phyloP scores from a whole-genome alignment of 2,888 invertebrate species.

The Halictus ligatus region DNA sequence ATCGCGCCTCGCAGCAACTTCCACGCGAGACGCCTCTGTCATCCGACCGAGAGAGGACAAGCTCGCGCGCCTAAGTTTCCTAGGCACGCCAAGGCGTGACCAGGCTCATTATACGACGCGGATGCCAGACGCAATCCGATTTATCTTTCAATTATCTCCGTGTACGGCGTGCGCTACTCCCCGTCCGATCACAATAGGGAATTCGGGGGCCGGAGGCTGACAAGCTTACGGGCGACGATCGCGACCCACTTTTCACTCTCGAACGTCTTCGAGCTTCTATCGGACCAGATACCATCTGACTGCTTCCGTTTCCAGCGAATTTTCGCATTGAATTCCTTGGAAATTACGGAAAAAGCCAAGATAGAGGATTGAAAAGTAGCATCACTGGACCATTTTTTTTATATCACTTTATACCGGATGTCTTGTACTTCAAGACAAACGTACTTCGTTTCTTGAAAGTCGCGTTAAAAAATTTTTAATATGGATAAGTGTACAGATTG shows the following conservation, averaged over 20 bases:
- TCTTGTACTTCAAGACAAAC: too few species aligned
- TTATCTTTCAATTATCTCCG: constrained; percentile 48
- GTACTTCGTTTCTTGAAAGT: too few species aligned
- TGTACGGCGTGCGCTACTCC: background rate
- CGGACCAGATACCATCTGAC: background rate
- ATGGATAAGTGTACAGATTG: too few species aligned
- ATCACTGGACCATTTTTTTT: background rate
- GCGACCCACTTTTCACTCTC: constrained; percentile 9
- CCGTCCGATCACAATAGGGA: constrained; percentile 22
- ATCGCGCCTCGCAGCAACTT: constrained; percentile 53
- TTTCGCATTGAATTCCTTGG: background rate
- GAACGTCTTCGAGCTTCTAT: background rate
- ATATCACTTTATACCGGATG: too few species aligned
- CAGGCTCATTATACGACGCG: constrained; percentile 22
- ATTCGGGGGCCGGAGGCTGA: background rate
- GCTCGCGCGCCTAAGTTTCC: background rate
- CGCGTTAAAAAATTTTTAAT: too few species aligned
- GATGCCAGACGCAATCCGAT: constrained; percentile 30
- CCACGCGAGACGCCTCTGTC: constrained; percentile 32
- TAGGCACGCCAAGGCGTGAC: constrained; percentile 20
- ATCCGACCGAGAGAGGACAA: background rate
- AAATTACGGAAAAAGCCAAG: background rate
- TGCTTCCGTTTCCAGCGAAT: background rate
- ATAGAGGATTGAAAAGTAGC: background rate
- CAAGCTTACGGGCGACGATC: background rate